These are phyloP conservation scores for Campopleginae sp. DNA, from an alignment of 2,888 invertebrate genomes.

Conservation along the genomic window DNA sequence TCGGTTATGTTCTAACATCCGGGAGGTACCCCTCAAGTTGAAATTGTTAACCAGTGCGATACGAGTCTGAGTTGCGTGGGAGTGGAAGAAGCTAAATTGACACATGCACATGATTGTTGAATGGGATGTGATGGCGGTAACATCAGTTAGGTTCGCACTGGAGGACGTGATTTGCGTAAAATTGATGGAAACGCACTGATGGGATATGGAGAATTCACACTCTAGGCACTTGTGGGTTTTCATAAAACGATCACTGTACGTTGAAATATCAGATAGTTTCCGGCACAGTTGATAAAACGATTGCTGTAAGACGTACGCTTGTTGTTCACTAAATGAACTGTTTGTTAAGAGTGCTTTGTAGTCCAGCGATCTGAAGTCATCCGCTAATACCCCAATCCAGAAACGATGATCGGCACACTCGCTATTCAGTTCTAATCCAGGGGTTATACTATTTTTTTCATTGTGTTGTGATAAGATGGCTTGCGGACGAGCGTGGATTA, in stretches of 20 bases:
- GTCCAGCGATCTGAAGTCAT: neutral
- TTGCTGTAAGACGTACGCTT: neutral
- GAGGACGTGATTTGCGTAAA: neutral
- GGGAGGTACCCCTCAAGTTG: neutral
- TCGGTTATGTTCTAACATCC: slow-evolving; percentile 3
- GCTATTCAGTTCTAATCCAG: neutral
- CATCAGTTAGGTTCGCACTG: neutral
- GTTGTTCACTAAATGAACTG: neutral
- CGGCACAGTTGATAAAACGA: neutral
- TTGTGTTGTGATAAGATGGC: neutral
- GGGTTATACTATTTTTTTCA: neutral
- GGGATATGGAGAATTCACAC: slow-evolving; percentile 15
- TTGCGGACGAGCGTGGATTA: neutral
- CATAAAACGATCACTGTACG: slow-evolving; percentile 9
- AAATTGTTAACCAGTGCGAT: neutral
- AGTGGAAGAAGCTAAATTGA: neutral
- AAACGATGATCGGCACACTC: neutral
- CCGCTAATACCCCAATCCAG: neutral
- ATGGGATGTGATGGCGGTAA: neutral
- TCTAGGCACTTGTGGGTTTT: slow-evolving; percentile 9
- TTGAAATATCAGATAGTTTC: neutral
- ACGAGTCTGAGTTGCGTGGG: neutral
- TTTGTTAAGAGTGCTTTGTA: neutral
- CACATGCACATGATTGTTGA: neutral
- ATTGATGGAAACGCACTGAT: slow-evolving; percentile 2